These are phyloP conservation scores for Phthorimaea operculella DNA, from an alignment of 1,140 invertebrate species.

Conservation along the genomic window DNA sequence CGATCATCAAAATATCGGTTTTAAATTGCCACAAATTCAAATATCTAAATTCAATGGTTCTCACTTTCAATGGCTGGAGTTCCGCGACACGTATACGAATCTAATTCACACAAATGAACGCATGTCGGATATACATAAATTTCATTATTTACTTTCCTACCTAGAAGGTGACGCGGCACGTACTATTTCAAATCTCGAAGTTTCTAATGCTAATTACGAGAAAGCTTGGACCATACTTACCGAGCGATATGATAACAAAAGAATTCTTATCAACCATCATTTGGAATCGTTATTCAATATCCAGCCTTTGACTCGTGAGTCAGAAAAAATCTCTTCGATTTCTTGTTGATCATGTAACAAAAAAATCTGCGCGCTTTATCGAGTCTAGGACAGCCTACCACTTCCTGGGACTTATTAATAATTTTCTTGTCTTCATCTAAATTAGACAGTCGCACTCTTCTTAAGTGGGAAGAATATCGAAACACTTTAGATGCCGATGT, in stretches of 20 bases:
- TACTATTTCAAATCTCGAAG: slow-evolving; percentile 23
- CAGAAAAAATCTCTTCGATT: slow-evolving; percentile 18
- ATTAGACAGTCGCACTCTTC: slow-evolving; percentile 15
- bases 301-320: slow-evolving; percentile 17
- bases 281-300: slow-evolving; percentile 21
- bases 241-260: slow-evolving; percentile 23
- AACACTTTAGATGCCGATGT: slow-evolving; percentile 15
- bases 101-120: slow-evolving; percentile 25
- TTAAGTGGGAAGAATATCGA: slow-evolving; percentile 22
- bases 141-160: slow-evolving; percentile 24
- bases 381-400: slow-evolving; percentile 18
- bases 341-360: slow-evolving; percentile 21
- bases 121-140: slow-evolving; percentile 20
- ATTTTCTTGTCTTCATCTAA: slow-evolving; percentile 22
- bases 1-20: slow-evolving; percentile 11
- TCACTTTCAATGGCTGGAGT: slow-evolving; percentile 32
- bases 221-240: slow-evolving; percentile 19
- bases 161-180: slow-evolving; percentile 22
- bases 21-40: slow-evolving; percentile 29
- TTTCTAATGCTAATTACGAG: slow-evolving; percentile 21
- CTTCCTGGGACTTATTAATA: slow-evolving; percentile 20
- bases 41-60: slow-evolving; percentile 32
- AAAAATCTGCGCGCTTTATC: slow-evolving; percentile 23
- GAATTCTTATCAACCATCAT: slow-evolving; percentile 20
- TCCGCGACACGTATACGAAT: slow-evolving; percentile 30